Percentiles rank a stretch among this genome's conserved stretches.
Conservation (phyloP, 2,888 invertebrate species). For the Drosophila lacicola region DNA sequence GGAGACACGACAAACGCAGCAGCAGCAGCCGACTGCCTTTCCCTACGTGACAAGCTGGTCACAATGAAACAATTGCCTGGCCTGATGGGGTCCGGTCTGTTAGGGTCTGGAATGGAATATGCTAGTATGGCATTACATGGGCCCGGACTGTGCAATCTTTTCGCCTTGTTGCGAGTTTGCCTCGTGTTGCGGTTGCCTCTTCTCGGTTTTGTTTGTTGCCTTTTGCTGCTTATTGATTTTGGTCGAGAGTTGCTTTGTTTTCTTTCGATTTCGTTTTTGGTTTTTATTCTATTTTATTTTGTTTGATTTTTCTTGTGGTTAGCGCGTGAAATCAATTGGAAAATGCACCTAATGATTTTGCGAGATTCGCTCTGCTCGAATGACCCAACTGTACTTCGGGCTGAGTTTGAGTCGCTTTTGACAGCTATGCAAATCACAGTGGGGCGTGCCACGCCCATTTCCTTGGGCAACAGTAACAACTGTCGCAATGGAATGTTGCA, state of each 20-base stretch:
- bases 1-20: constrained; percentile 51
- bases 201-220: constrained; percentile 55
- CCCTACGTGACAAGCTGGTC: constrained; percentile 60
- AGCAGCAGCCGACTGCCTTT: constrained; percentile 25
- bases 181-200: constrained; percentile 56
- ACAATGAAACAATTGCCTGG: constrained; percentile 61
- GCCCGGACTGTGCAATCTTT: constrained; percentile 43
- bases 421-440: constrained; percentile 52
- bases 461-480: constrained; percentile 54
- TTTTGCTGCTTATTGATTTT: constrained; percentile 77
- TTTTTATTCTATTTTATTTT: neutral
- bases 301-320: constrained; percentile 48
- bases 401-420: constrained; percentile 19
- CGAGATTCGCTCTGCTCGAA: constrained; percentile 45
- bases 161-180: constrained; percentile 21
- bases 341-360: constrained; percentile 78
- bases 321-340: constrained; percentile 76
- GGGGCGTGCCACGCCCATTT: constrained; percentile 57
- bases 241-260: constrained; percentile 49
- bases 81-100: constrained; percentile 23
- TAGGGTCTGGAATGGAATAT: constrained; percentile 20
- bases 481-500: constrained; percentile 55
- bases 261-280: constrained; percentile 9
- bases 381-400: constrained; percentile 59
- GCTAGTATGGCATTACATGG: neutral